phyloP scores from a whole-genome alignment of 1,140 invertebrate species.

The Listronotus oregonensis region DNA sequence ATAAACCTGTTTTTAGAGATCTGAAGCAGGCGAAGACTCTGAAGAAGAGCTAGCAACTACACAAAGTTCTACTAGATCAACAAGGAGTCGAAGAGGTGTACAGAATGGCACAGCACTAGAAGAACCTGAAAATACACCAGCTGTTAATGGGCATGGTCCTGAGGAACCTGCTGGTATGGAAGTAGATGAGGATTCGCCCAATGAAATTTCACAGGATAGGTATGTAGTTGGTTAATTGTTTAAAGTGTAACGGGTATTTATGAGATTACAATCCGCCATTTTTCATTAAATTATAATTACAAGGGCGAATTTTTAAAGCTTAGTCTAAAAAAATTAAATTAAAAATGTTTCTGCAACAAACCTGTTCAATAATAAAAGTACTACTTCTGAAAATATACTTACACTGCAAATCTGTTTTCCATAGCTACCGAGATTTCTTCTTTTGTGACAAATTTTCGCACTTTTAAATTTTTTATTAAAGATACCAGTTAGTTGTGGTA shows the following conservation, averaged over 20 bases:
- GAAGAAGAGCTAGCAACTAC: conserved; percentile 39
- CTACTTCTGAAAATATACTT: too few species aligned
- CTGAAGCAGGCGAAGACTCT: conserved; percentile 21
- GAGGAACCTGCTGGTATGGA: conserved; percentile 40
- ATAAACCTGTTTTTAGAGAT: conserved; percentile 17
- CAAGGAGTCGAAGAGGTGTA: conserved; percentile 14
- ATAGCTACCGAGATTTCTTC: too few species aligned
- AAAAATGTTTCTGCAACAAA: too few species aligned
- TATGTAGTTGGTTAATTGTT: conserved; percentile 22
- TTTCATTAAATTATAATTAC: neutral
- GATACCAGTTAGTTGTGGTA: too few species aligned
- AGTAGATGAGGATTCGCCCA: conserved; percentile 47
- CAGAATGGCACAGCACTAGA: conserved; percentile 24
- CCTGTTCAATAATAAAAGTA: too few species aligned
- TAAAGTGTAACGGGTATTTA: neutral
- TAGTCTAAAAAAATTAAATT: too few species aligned
- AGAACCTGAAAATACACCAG: conserved; percentile 4
- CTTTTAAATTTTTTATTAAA: too few species aligned
- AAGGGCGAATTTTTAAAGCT: too few species aligned
- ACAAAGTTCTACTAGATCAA: conserved; percentile 39
- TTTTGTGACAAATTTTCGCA: too few species aligned
- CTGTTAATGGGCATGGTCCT: conserved; percentile 18
- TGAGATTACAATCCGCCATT: neutral
- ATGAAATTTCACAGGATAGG: conserved; percentile 52
- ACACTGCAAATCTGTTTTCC: too few species aligned